Evolutionary conservation across 2,888 invertebrate genomes (phyloP).

Genomic region (Pheosia gnoma): DNA sequence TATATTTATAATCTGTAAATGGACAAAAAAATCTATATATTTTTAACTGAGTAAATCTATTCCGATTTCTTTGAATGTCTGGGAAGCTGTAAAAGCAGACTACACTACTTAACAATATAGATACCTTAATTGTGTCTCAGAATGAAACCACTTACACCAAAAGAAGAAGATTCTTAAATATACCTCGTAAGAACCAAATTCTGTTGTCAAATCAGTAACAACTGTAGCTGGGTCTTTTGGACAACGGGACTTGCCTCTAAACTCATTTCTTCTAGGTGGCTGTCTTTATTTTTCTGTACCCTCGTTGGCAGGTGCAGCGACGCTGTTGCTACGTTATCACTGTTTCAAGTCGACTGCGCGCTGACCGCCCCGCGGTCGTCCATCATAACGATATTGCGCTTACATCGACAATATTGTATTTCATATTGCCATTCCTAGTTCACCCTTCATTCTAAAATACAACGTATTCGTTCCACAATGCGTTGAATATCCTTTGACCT

Average conservation of each 20-base stretch:
- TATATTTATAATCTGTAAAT: too few species aligned
- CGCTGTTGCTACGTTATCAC: conserved; percentile 60
- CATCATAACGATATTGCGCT: conserved; percentile 81
- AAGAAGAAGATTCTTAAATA: too few species aligned
- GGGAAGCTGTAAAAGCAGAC: too few species aligned
- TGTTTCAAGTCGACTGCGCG: conserved; percentile 77
- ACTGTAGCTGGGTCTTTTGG: too few species aligned
- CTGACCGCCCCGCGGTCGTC: conserved; percentile 76
- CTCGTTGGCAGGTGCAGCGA: conserved; percentile 42
- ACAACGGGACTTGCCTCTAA: background rate
- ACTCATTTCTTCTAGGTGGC: background rate
- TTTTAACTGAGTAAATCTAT: too few species aligned
- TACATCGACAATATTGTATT: conserved; percentile 82
- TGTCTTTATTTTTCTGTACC: background rate
- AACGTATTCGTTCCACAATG: conserved; percentile 11
- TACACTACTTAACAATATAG: too few species aligned
- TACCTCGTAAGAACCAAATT: too few species aligned
- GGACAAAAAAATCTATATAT: too few species aligned
- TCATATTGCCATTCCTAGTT: conserved; percentile 52
- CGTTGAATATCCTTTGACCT: conserved; percentile 17
- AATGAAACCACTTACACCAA: too few species aligned
- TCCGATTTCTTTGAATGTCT: too few species aligned
- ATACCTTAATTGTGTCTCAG: too few species aligned
- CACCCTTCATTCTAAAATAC: conserved; percentile 31
- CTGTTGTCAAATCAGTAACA: too few species aligned